Conservation (phyloP, 2,113 vertebrate species). For the Catharus fuscescens region DNA sequence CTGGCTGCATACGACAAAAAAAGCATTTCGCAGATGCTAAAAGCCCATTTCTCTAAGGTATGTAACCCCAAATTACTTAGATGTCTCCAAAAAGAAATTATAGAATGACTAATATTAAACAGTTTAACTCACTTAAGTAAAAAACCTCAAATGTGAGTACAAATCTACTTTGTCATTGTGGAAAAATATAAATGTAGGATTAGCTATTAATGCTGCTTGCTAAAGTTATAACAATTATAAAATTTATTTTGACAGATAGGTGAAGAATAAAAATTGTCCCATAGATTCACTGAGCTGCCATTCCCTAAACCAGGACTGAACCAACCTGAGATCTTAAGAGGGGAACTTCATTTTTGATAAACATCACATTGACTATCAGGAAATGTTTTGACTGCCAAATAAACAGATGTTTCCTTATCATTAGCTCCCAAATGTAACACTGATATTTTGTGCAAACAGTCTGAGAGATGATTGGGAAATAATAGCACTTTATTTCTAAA, state of each 20-base stretch:
- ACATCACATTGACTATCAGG: neutral
- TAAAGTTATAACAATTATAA: neutral
- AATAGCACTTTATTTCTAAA: neutral
- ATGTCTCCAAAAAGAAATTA: neutral
- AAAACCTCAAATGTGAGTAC: neutral
- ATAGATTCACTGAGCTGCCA: neutral
- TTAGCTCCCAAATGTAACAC: neutral
- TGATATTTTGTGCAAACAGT: neutral
- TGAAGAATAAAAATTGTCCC: neutral
- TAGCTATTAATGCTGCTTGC: neutral
- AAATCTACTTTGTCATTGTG: neutral
- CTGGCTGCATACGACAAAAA: neutral
- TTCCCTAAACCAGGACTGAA: neutral
- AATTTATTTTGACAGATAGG: neutral
- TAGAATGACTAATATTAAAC: neutral
- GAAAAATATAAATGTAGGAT: neutral
- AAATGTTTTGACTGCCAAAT: neutral
- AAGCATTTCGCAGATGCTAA: neutral
- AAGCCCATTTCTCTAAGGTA: neutral
- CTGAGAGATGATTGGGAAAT: neutral
- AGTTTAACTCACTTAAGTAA: neutral
- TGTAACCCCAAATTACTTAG: neutral
- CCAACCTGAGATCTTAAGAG: neutral
- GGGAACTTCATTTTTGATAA: neutral
- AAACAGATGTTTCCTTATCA: neutral